A percentile compares a stretch with the other conserved stretches of the same genome.
Evolutionary conservation across 2,797 vertebrate species (phyloP).

Genomic region (Onychomys torridus): DNA sequence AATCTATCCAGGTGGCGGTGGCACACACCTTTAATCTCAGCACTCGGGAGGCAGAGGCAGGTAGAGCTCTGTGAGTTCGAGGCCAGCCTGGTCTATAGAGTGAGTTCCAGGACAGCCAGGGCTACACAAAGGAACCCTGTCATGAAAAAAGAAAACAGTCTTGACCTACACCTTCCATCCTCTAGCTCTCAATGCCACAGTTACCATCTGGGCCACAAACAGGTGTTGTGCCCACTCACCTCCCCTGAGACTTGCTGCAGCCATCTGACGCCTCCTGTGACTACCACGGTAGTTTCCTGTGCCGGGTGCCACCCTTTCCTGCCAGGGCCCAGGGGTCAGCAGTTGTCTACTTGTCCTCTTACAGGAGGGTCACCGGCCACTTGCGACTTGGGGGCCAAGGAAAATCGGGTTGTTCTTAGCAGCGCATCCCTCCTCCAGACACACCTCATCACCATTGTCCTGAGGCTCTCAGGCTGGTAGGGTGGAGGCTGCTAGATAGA

Average conservation of each 20-base stretch:
- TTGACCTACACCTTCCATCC: not conserved
- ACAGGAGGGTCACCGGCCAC: not conserved
- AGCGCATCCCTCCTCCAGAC: not conserved
- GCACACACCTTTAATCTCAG: not conserved
- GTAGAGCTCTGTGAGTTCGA: not conserved
- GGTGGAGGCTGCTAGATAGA: not conserved
- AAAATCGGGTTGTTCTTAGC: not conserved
- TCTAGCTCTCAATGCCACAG: not conserved
- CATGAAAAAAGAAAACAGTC: not conserved
- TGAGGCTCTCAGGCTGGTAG: not conserved
- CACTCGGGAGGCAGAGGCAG: not conserved
- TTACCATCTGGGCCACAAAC: not conserved
- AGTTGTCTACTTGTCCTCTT: not conserved
- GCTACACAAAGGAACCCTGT: not conserved
- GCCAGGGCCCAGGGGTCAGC: not conserved
- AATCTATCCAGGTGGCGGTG: not conserved
- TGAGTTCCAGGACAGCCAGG: not conserved
- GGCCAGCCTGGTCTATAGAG: not conserved
- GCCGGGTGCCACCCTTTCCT: not conserved
- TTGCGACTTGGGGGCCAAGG: not conserved
- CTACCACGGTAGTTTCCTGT: not conserved
- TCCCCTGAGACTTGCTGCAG: not conserved
- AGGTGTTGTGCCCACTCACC: not conserved
- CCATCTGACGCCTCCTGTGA: not conserved
- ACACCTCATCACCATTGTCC: not conserved